phyloP scores from a whole-genome alignment of 2,113 vertebrate species.

The Corydoras sp. region DNA sequence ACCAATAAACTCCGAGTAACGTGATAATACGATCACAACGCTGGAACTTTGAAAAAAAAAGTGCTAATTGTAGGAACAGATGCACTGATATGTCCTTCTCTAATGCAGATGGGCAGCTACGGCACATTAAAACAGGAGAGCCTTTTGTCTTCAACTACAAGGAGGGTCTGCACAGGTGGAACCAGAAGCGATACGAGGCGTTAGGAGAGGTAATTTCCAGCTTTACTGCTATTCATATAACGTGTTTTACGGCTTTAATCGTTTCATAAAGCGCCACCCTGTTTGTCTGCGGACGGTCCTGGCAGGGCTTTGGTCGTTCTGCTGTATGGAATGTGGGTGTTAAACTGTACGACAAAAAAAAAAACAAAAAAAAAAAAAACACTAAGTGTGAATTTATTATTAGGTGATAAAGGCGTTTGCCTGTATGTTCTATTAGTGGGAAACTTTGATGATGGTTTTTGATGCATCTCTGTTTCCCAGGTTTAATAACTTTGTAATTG shows the following conservation, averaged over 20 bases:
- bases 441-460: conserved; percentile 37
- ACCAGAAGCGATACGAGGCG: conserved; percentile 96
- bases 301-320: not conserved
- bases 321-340: not conserved
- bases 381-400: conserved; percentile 24
- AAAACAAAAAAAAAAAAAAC: conserved; percentile 2
- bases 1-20: no score
- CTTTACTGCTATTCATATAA: conserved; percentile 3
- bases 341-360: no score
- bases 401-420: conserved; percentile 16
- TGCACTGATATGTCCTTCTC: not conserved
- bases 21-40: no score
- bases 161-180: conserved; percentile 96
- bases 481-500: conserved; percentile 46
- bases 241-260: not conserved
- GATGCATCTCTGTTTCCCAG: conserved; percentile 39
- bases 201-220: conserved; percentile 87
- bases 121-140: conserved; percentile 86
- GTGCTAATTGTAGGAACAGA: no score
- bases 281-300: conserved; percentile 4
- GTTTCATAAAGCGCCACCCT: conserved; percentile 5
- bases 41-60: no score
- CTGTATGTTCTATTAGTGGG: conserved; percentile 23
- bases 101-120: conserved; percentile 77
- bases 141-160: conserved; percentile 93